A percentile compares a stretch with the other conserved stretches of the same genome.
Evolutionary conservation across 2,888 invertebrate genomes (phyloP).

Genomic region (Urechis unicinctus): DNA sequence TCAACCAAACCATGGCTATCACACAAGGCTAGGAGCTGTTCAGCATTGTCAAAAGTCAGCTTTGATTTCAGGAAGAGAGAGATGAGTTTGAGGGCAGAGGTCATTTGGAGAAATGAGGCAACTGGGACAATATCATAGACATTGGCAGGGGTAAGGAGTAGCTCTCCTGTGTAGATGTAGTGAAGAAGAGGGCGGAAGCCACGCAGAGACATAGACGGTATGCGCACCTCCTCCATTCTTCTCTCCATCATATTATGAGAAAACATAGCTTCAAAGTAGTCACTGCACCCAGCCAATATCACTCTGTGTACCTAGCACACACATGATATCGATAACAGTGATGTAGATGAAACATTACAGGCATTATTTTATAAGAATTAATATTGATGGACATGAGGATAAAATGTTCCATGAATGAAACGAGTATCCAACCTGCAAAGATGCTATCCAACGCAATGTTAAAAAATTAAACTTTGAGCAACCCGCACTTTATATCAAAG

Average conservation of each 20-base stretch:
- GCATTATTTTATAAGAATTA: too few species aligned
- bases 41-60: constrained; percentile 17
- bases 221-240: neutral
- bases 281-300: constrained; percentile 16
- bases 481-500: too few species aligned
- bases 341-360: too few species aligned
- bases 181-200: constrained; percentile 11
- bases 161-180: constrained; percentile 15
- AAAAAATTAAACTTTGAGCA: too few species aligned
- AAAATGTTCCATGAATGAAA: neutral
- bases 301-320: constrained; percentile 15
- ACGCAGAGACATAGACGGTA: constrained; percentile 1
- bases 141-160: constrained; percentile 5
- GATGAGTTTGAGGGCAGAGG: constrained; percentile 11
- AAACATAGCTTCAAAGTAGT: constrained; percentile 17
- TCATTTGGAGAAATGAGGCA: constrained; percentile 17
- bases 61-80: constrained; percentile 5
- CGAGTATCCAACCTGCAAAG: too few species aligned
- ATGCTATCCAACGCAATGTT: too few species aligned
- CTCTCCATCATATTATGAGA: constrained; percentile 17
- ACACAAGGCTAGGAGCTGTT: constrained; percentile 8
- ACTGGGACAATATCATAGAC: constrained; percentile 9
- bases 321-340: too few species aligned
- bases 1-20: constrained; percentile 9
- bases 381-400: too few species aligned